A percentile compares a stretch with the other conserved stretches of the same genome.
These are phyloP conservation scores for Phenganax stokvisi DNA, from an alignment of 92 coral and sea anemone species.

Conservation along the genomic window DNA sequence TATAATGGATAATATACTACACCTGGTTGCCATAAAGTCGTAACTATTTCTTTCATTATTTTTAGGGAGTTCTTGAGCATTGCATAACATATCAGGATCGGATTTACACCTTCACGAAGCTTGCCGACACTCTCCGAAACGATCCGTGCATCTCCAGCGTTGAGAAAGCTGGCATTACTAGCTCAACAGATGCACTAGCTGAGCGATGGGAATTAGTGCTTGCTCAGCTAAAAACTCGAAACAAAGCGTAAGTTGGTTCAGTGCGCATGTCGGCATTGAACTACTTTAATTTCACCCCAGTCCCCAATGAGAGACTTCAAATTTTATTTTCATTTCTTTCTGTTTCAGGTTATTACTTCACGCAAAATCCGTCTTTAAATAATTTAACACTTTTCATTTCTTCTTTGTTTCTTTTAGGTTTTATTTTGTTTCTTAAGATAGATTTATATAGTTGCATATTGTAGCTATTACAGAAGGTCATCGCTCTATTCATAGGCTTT, in stretches of 20 bases:
- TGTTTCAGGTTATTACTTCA: background rate
- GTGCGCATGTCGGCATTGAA: background rate
- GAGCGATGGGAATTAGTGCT: slow-evolving; percentile 35
- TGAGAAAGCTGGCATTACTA: slow-evolving; percentile 23
- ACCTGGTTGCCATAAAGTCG: background rate
- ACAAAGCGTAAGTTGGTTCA: slow-evolving; percentile 32
- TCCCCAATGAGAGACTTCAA: background rate
- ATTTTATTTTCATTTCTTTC: background rate
- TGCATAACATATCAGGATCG: slow-evolving; percentile 19
- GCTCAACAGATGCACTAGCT: slow-evolving; percentile 30
- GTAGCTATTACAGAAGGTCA: slow-evolving; percentile 35
- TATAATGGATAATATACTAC: no score
- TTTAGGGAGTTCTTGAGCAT: slow-evolving; percentile 27
- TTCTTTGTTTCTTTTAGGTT: background rate
- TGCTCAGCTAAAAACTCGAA: slow-evolving; percentile 39
- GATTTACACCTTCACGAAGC: slow-evolving; percentile 29
- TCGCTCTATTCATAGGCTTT: background rate
- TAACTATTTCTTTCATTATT: background rate
- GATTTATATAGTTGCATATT: background rate
- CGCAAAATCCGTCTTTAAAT: no score
- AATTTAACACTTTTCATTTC: no score
- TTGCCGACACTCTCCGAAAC: slow-evolving; percentile 23
- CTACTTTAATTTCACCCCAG: background rate
- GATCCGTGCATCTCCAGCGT: slow-evolving; percentile 32
- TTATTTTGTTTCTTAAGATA: background rate